Base-by-base conservation (phyloP, 2,113 vertebrate species). In the Nymphicus hollandicus region DNA sequence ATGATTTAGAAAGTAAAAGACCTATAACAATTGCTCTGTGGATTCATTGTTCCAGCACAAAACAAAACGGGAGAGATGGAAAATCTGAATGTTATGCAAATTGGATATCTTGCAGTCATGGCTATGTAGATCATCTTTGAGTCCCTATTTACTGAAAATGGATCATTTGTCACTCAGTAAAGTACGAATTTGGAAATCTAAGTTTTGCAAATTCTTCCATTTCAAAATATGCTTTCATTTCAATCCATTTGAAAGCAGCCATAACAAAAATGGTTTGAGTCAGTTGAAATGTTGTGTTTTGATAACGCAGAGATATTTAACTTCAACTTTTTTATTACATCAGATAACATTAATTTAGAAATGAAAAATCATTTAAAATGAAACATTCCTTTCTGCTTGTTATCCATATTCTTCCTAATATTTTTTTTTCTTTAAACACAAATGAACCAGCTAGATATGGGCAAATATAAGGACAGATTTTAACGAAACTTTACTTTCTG, bases 311-410 rank as follows among this genome's bases (percentile, higher is more conserved):
- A 87, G 56, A 83, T 91, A 85, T 91, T 96, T 96, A 90, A 11
- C 80, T 90, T 94, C 65, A 90, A 81, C 17, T 68, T 88, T 93
- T 95, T 91, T 91, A 94, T 95, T 93, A 69, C 69, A 96, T 93
- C 68, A 96, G 88, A 91, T 91, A 94, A 74, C 31, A 86, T 81
- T 83, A 9, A 78, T 94, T 93, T 81, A 68, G 69, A 94, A 96
- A 93, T 91, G 50, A 88, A 93, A 90, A 97, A 89, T 90, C 23
- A 23, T 95, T 90, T 96, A 35, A 93, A 96, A 93, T 93, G 13
- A 94, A 93, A 71, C 85, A 88, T 96, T 95, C 87, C 31, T 91
- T 92, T 95, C 71, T 77, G 13, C 50, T 87, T 93, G 28, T 80
- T 88, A 73, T 89, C 23, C 37, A 66, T 76, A 82, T 72, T 65